A percentile compares a stretch with the other conserved stretches of the same genome.
Evolutionary conservation across 2,797 vertebrate genomes (phyloP).

Genomic region (Varecia variegata): DNA sequence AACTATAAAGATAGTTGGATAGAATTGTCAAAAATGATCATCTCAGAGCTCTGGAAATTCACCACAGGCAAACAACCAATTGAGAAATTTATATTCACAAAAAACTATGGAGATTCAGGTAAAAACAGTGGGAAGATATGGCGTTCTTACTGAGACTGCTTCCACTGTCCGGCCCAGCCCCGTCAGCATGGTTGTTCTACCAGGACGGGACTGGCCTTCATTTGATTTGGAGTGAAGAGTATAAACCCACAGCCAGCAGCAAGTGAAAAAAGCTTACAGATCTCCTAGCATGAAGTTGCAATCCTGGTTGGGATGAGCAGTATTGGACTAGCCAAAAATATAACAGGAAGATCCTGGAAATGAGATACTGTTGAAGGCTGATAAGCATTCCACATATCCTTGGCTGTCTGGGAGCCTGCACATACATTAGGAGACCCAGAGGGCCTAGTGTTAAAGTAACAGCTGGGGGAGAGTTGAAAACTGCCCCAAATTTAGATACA

Average conservation of each 20-base stretch:
- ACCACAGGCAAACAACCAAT: not conserved
- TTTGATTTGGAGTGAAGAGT: not conserved
- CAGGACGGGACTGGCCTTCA: not conserved
- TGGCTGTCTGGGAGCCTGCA: not conserved
- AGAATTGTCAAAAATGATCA: not conserved
- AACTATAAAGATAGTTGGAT: not conserved
- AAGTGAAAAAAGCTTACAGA: not conserved
- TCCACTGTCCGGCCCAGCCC: not conserved
- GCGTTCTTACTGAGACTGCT: not conserved
- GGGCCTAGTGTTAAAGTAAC: not conserved
- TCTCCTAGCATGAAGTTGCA: not conserved
- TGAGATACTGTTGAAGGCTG: not conserved
- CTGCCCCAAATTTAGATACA: not conserved
- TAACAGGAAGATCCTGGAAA: not conserved
- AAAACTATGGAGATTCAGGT: not conserved
- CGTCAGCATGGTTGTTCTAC: not conserved
- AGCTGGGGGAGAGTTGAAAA: not conserved
- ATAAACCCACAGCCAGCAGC: not conserved
- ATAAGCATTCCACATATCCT: not conserved
- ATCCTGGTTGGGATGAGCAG: not conserved
- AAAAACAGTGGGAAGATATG: not conserved
- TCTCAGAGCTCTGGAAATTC: not conserved
- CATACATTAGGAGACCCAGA: not conserved
- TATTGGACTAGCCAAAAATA: not conserved
- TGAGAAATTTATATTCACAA: not conserved